Evolutionary conservation across 2,888 invertebrate genomes (phyloP).

Genomic region (Margaritifera margaritifera): DNA sequence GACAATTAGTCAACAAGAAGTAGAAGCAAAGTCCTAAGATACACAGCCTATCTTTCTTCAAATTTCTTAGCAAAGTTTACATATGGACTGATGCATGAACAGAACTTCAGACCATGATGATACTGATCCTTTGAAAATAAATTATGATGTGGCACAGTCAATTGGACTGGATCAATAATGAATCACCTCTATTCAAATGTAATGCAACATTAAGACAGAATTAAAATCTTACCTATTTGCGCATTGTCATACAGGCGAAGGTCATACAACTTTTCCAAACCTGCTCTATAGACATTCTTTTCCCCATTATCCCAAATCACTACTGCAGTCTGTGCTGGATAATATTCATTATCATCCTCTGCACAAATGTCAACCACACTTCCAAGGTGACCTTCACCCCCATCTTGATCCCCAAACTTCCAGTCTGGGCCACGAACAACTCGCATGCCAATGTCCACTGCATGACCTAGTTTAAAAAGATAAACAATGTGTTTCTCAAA

Average conservation of each 20-base stretch:
- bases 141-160: too few species aligned
- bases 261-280: constrained; percentile 86
- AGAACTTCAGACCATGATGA: too few species aligned
- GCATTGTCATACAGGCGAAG: constrained; percentile 86
- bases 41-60: too few species aligned
- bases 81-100: too few species aligned
- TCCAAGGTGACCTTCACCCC: constrained; percentile 65
- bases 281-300: constrained; percentile 80
- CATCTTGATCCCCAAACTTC: constrained; percentile 58
- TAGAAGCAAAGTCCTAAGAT: too few species aligned
- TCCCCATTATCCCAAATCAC: constrained; percentile 83
- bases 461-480: constrained; percentile 10
- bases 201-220: not conserved
- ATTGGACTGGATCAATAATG: too few species aligned
- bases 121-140: too few species aligned
- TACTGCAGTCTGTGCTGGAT: constrained; percentile 87
- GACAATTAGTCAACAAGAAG: too few species aligned
- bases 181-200: too few species aligned
- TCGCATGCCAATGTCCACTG: constrained; percentile 50
- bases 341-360: constrained; percentile 24
- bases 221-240: constrained; percentile 79
- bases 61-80: too few species aligned
- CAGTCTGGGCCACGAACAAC: constrained; percentile 66
- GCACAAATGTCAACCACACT: constrained; percentile 73
- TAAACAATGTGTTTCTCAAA: too few species aligned